phyloP scores from a whole-genome alignment of 30 jellyfish, hydroid and myxozoan species.

The Pelagia noctiluca region DNA sequence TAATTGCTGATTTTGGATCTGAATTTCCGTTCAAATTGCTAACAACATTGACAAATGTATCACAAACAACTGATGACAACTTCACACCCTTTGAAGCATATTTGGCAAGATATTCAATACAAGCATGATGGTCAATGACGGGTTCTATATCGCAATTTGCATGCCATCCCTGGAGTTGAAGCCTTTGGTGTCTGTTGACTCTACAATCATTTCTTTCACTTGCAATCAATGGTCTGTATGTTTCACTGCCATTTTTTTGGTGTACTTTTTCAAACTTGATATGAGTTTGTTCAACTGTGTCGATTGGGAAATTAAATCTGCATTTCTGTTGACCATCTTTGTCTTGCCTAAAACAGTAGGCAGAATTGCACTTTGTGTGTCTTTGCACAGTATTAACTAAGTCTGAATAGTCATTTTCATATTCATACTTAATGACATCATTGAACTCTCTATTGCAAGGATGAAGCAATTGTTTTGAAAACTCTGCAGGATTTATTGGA shows the following conservation, averaged over 20 bases:
- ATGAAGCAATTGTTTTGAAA: conserved; percentile 50
- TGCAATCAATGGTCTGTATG: conserved; percentile 48
- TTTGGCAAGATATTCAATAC: conserved; percentile 72
- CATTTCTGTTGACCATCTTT: conserved; percentile 43
- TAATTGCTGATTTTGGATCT: conserved; percentile 20
- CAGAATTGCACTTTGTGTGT: conserved; percentile 65
- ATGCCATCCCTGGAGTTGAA: conserved; percentile 69
- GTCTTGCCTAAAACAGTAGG: conserved; percentile 41
- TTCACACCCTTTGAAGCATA: conserved; percentile 72
- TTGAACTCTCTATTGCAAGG: conserved; percentile 40
- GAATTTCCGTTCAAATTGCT: conserved; percentile 19
- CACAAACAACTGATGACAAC: conserved; percentile 43
- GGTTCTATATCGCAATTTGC: conserved; percentile 75
- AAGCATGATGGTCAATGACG: conserved; percentile 61
- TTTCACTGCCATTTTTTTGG: conserved; percentile 15
- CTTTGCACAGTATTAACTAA: conserved; percentile 59
- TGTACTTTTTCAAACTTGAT: conserved; percentile 34
- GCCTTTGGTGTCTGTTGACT: conserved; percentile 66
- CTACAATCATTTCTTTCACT: conserved; percentile 59
- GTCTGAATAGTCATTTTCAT: conserved; percentile 49
- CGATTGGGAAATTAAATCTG: conserved; percentile 54
- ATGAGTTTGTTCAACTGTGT: conserved; percentile 18
- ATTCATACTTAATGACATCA: conserved; percentile 6
- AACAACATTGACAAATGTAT: conserved; percentile 63
- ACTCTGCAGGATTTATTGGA: conserved; percentile 48